These are phyloP conservation scores for Salvelinus alpinus DNA, from an alignment of 2,113 vertebrate species.

Conservation along the genomic window DNA sequence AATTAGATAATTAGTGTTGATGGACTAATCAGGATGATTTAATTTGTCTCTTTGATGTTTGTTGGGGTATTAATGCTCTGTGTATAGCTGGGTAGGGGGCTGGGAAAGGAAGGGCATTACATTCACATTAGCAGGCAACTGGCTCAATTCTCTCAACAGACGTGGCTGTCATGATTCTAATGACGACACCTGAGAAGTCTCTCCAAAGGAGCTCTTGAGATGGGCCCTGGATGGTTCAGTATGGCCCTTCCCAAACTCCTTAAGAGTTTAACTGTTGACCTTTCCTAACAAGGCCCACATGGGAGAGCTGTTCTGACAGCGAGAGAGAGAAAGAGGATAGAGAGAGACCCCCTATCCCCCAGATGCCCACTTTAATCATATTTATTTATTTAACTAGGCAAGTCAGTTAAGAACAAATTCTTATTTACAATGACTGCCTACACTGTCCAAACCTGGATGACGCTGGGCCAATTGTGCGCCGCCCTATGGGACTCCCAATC, in stretches of 20 bases:
- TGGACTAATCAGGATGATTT: conserved; percentile 26
- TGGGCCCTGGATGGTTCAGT: neutral
- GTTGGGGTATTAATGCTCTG: conserved; percentile 16
- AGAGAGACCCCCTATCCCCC: neutral
- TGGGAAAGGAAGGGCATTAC: neutral
- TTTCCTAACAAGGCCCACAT: neutral
- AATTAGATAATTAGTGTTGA: conserved; percentile 14
- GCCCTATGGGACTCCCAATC: too few relatives aligned
- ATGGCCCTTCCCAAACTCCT: neutral
- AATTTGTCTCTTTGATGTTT: conserved; percentile 35
- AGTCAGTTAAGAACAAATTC: too few relatives aligned
- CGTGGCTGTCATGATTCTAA: neutral
- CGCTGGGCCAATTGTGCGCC: too few relatives aligned
- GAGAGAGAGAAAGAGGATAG: neutral
- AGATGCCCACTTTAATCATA: too few relatives aligned
- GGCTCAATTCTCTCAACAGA: neutral
- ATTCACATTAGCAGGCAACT: neutral
- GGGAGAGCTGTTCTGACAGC: neutral
- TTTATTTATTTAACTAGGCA: too few relatives aligned
- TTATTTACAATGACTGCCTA: too few relatives aligned
- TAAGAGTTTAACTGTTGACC: neutral
- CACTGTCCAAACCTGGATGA: too few relatives aligned
- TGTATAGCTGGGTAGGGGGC: neutral
- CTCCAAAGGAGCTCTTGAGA: neutral
- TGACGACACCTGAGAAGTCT: neutral